Evolutionary conservation across 2,888 invertebrate genomes (phyloP).

Genomic region (Biston betularia): DNA sequence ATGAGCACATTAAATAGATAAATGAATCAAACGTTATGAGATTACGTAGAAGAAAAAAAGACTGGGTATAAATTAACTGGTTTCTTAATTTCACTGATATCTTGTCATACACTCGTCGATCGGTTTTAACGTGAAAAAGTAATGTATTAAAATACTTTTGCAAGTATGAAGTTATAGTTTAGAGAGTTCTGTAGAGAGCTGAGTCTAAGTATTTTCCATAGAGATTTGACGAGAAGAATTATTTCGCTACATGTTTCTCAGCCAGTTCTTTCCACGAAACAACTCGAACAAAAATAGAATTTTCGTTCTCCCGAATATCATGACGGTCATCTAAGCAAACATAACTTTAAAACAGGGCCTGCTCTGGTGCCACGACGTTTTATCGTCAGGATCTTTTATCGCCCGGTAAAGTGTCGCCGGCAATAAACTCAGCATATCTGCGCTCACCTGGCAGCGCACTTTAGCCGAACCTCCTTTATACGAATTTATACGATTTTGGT

Average conservation of each 20-base stretch:
- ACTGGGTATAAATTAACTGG: no score
- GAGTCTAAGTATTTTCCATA: no score
- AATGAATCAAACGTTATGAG: no score
- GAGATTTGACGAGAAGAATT: no score
- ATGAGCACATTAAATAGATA: no score
- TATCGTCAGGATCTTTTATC: conserved; percentile 43
- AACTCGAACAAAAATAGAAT: conserved; percentile 17
- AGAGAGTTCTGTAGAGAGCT: no score
- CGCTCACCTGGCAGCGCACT: conserved; percentile 23
- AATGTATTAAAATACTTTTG: no score
- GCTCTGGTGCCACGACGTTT: conserved; percentile 31
- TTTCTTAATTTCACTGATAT: no score
- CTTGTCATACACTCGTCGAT: no score
- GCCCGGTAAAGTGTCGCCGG: conserved; percentile 45
- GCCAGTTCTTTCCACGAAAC: conserved; percentile 15
- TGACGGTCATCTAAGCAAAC: conserved; percentile 35
- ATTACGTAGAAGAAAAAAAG: no score
- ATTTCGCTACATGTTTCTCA: neutral
- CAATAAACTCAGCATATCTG: conserved; percentile 43
- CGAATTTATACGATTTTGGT: conserved; percentile 26
- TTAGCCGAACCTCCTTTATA: conserved; percentile 23
- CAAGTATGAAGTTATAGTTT: no score
- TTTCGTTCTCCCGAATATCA: conserved; percentile 26
- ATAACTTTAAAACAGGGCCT: conserved; percentile 29
- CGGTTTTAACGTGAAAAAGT: no score